phyloP scores from a whole-genome alignment of 2,797 vertebrate genomes.

The Natrix natrix region DNA sequence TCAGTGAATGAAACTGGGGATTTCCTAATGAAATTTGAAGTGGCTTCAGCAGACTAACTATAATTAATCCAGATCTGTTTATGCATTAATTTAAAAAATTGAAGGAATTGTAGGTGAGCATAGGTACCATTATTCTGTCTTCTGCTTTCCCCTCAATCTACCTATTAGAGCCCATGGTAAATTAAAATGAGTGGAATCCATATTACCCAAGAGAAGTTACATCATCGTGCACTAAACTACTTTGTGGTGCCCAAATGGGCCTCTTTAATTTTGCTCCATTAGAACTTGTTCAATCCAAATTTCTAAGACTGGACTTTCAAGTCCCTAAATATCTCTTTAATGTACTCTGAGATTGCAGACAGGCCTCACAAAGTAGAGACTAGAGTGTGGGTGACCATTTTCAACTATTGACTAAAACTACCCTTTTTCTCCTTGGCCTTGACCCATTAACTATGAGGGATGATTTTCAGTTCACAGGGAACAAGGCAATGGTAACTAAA shows the following conservation, averaged over 20 bases:
- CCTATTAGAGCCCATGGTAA: not conserved
- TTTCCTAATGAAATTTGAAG: not conserved
- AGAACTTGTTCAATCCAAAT: not conserved
- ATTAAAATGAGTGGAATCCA: not conserved
- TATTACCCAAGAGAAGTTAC: not conserved
- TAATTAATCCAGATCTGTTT: not conserved
- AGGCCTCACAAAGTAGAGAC: not conserved
- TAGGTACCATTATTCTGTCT: not conserved
- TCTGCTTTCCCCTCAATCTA: not conserved
- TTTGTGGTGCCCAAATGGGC: not conserved
- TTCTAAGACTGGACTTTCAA: not conserved
- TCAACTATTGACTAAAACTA: not conserved
- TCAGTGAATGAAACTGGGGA: not conserved
- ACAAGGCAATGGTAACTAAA: not conserved
- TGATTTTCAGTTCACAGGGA: not conserved
- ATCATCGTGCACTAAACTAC: not conserved
- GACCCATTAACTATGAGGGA: not conserved
- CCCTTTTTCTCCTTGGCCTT: not conserved
- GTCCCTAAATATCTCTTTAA: not conserved
- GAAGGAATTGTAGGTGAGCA: not conserved
- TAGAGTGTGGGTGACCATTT: not conserved
- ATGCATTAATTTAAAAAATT: not conserved
- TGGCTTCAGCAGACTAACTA: not conserved
- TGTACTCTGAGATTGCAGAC: not conserved
- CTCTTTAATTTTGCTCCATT: not conserved